Conservation (phyloP, 2,113 vertebrate species). For the Oreochromis aureus region DNA sequence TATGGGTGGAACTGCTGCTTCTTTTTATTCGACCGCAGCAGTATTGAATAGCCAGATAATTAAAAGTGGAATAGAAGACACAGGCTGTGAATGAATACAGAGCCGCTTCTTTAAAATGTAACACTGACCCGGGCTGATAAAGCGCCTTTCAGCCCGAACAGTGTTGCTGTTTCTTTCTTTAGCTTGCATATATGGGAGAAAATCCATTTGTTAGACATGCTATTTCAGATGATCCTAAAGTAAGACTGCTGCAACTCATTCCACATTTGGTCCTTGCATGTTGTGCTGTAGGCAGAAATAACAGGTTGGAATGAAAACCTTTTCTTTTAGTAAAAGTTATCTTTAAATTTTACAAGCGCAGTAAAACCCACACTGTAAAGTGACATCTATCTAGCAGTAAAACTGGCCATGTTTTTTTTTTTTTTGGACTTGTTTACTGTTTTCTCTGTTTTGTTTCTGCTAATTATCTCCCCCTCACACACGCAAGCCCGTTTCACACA, state of each 20-base stretch:
- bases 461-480: slow-evolving; percentile 28
- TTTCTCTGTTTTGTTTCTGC: slow-evolving; percentile 9
- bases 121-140: background rate
- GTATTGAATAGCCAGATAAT: slow-evolving; percentile 44
- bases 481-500: background rate
- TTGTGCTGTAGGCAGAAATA: slow-evolving; percentile 40
- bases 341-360: slow-evolving; percentile 59
- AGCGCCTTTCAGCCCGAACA: rapidly evolving
- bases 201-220: background rate
- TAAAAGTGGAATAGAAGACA: slow-evolving; percentile 41
- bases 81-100: background rate
- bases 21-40: slow-evolving; percentile 58
- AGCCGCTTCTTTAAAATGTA: background rate
- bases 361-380: slow-evolving; percentile 22
- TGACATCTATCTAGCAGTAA: background rate
- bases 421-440: slow-evolving; percentile 29
- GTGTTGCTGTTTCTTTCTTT: background rate
- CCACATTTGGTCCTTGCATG: background rate
- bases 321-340: slow-evolving; percentile 47
- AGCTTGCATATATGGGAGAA: background rate
- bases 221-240: background rate
- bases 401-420: background rate
- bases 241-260: background rate
- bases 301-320: slow-evolving; percentile 21
- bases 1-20: slow-evolving; percentile 51